Conservation (phyloP, 2,113 vertebrate species). For the Halichoerus grypus region DNA sequence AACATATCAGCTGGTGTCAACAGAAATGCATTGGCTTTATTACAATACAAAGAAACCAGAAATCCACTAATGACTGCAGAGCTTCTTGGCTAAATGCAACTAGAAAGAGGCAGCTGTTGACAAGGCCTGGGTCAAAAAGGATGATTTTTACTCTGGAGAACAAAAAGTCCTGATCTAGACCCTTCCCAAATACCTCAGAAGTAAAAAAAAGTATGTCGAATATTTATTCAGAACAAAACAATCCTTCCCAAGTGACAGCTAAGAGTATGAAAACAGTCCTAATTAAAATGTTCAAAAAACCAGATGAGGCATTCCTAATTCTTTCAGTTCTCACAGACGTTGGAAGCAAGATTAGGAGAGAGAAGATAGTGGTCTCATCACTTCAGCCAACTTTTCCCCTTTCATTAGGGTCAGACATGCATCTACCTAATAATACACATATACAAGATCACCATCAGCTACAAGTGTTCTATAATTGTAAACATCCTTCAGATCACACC, state of each 20-base stretch:
- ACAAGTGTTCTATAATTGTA: not conserved
- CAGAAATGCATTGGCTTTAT: not conserved
- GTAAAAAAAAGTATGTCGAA: not conserved
- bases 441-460: not conserved
- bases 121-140: not conserved
- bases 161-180: not conserved
- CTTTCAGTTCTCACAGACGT: not conserved
- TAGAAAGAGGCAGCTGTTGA: not conserved
- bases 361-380: not conserved
- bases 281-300: not conserved
- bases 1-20: not conserved
- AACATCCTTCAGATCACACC: not conserved
- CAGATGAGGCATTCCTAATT: not conserved
- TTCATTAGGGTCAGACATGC: not conserved
- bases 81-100: not conserved
- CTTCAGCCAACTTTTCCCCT: not conserved
- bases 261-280: not conserved
- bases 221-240: not conserved
- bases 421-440: not conserved
- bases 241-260: not conserved
- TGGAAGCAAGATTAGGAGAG: not conserved
- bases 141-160: not conserved
- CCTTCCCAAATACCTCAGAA: not conserved
- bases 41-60: not conserved
- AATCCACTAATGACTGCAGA: not conserved